Conservation (phyloP, 2,888 invertebrate species). For the Drosophila peninsularis region DNA sequence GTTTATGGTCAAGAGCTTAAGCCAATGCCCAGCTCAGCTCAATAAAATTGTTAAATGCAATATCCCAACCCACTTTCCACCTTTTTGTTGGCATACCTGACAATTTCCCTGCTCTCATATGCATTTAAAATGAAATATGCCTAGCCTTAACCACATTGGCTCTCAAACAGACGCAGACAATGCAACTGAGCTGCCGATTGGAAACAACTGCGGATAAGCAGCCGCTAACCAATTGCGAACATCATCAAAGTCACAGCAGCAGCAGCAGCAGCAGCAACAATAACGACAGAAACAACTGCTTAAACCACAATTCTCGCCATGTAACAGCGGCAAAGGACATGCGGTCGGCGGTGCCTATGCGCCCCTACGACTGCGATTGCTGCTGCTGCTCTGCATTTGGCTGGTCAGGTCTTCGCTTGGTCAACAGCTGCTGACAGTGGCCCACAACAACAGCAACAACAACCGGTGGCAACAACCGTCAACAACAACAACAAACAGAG, state of each 20-base stretch:
- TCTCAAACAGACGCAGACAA: not conserved
- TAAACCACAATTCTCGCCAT: constrained; percentile 60
- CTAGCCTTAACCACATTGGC: not conserved
- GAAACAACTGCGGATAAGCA: constrained; percentile 9
- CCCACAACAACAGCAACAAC: constrained; percentile 30
- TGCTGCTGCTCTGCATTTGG: constrained; percentile 28
- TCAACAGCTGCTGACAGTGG: constrained; percentile 66
- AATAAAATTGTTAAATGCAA: not conserved
- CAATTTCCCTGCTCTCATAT: not conserved
- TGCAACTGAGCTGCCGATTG: constrained; percentile 33
- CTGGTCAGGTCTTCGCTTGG: constrained; percentile 74
- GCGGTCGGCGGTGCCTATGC: constrained; percentile 51
- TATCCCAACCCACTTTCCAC: not conserved
- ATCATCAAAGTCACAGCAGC: constrained; percentile 61
- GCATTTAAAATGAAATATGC: not conserved
- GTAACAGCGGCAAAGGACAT: constrained; percentile 52
- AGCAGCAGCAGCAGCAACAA: constrained; percentile 20
- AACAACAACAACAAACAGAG: constrained; percentile 22
- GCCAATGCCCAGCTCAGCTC: too few species aligned
- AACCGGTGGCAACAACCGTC: constrained; percentile 9
- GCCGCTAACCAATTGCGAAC: constrained; percentile 56
- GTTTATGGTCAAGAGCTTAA: too few species aligned
- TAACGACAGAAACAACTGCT: constrained; percentile 19
- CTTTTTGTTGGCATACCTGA: not conserved
- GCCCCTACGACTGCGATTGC: not conserved